Base-by-base conservation (phyloP, 2,113 vertebrate genomes). In the Platycercus adscitus region DNA sequence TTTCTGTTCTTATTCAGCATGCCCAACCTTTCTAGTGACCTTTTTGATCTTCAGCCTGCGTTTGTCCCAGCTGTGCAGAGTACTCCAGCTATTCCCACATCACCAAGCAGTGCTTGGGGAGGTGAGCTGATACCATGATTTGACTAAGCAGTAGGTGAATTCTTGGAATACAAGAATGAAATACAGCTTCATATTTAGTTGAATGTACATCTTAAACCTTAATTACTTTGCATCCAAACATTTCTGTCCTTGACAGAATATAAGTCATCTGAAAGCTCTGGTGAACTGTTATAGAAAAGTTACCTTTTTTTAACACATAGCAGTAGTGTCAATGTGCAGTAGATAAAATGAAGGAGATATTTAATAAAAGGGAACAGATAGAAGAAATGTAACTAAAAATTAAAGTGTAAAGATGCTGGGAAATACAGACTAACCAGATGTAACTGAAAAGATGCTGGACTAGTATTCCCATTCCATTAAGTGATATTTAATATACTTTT, bases 11-110 rank as follows among this genome's bases (percentile, higher is more conserved):
- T 91, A 73, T 69, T 49, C 97, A 99, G 99, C 97, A 98, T 99
- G 98, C 99, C 99, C 98, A 99, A 98, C 94, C 98, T 99, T 95
- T 98, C 97, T 96, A 98, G 97, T 95, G 99, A 99, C 97, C 98
- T 99, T 95, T 99, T 99, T 94, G 99, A 99, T 97, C 97, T 99
- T 91, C 99, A 99, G 96, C 98, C 98, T 75, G 98, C 96, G 26
- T 99, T 99, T 97, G 98, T 98, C 95, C 98, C 98, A 56, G 98
- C 99, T 77, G 98, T 99, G 96, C 99, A 99, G 96, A 99, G 98
- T 95, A 99, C 98, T 96, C 98, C 98, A 97, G 98, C 98, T 97
- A 98, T 99, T 96, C 98, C 98, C 91, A 98, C 98, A 50, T 96
- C 98, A 70, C 98, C 98, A 94, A 98, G 98, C 98, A 99, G 97